Evolutionary conservation across 2,888 invertebrate species (phyloP).

Genomic region (Dysmachus trigonus): DNA sequence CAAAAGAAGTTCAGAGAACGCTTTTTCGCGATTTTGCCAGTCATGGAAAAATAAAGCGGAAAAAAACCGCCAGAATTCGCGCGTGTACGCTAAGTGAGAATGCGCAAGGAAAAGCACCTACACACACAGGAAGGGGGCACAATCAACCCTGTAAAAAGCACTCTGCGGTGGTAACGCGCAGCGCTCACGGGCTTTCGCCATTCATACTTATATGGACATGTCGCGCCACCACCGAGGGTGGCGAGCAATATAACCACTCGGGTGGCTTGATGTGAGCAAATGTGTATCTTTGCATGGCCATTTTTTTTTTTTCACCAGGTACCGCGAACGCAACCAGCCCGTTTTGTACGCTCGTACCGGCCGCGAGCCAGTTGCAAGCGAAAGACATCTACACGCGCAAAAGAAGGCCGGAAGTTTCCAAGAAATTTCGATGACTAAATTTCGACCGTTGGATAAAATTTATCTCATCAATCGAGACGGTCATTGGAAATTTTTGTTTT

Average conservation of each 20-base stretch:
- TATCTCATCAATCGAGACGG: not conserved
- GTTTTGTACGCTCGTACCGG: not conserved
- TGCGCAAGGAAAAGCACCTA: conserved; percentile 29
- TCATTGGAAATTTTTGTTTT: not conserved
- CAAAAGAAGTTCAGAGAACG: conserved; percentile 23
- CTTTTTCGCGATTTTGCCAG: conserved; percentile 30
- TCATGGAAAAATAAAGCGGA: conserved; percentile 5
- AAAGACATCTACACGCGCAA: not conserved
- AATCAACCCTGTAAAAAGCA: conserved; percentile 13
- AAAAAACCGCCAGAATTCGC: conserved; percentile 8
- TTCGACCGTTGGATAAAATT: not conserved
- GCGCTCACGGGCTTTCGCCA: not conserved
- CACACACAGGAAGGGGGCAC: not conserved
- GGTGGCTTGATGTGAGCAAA: not conserved
- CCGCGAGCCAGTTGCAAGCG: not conserved
- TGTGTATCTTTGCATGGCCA: not conserved
- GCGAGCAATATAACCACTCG: not conserved
- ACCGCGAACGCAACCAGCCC: not conserved
- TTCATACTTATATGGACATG: not conserved
- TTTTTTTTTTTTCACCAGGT: not conserved
- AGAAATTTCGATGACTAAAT: conserved; percentile 37
- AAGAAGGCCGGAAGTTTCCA: conserved; percentile 15
- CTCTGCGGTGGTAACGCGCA: not conserved
- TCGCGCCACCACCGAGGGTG: not conserved
- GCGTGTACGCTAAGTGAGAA: conserved; percentile 21